Base-by-base conservation (phyloP, 2,888 invertebrate genomes). In the Dicycla oo region DNA sequence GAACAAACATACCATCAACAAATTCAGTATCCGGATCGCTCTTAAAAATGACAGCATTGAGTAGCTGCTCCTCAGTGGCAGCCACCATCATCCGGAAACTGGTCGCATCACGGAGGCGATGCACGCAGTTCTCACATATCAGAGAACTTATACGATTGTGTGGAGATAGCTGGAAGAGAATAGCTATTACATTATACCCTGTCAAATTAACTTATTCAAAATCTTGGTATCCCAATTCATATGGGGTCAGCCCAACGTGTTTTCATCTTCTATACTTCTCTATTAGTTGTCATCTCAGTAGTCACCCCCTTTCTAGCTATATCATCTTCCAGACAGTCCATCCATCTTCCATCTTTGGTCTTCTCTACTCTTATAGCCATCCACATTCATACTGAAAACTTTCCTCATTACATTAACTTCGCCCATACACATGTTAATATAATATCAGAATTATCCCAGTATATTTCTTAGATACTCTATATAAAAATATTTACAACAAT, bases 51-150 rank as follows among this genome's bases (percentile, higher is more conserved):
- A 89, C 65, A 0, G 81, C 82, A 7, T 87, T 78, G 0, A 93
- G 79, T 5, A 93, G 74, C 20, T 88, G 86, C 8, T 84, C 82
- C 75, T 94, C 93, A 0, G 90, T 88, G 5, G 82, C 85, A 2
- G 86, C 80, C 8, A 91, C 91, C 87, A 91, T 88, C 75, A 83
- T 84, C 0, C 92, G 88, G 82, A 94, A 93, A 23, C 75, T 86
- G 23, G 75, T 84, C 0, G 94, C 93, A 0, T 93, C 92, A 13
- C 87, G 83, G 8, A 94, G 83, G 2, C 87, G 87, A 10, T 84
- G 72, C 8, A 93, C 82, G 61, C 94, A 94, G 0, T 76, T 57
- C 0, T 67, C 30, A 70, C 94, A 94, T 69, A 94, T 92, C 23
- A 92, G 74, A 0, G 85, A 75, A 20, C 88, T 85, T 18, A 91